Evolutionary conservation across 2,888 invertebrate species (phyloP).

Genomic region (Drosophila greeni): DNA sequence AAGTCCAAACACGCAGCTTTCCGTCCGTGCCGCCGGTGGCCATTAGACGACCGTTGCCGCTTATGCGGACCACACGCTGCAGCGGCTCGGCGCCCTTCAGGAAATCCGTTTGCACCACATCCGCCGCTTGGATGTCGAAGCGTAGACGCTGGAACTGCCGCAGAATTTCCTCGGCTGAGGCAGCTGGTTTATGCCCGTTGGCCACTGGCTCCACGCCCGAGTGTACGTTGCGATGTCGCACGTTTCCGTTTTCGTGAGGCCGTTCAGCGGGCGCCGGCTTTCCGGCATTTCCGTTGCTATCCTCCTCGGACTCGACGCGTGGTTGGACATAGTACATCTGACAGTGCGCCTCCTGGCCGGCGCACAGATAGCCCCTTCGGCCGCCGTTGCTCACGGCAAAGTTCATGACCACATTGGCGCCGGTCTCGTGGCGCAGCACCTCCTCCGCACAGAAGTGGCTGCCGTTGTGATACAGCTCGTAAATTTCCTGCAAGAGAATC

Average conservation of each 20-base stretch:
- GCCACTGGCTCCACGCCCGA: conserved; percentile 75
- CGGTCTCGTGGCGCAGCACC: conserved; percentile 93
- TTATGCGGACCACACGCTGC: conserved; percentile 91
- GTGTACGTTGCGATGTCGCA: conserved; percentile 63
- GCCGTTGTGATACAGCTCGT: conserved; percentile 92
- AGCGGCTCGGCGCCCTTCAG: conserved; percentile 85
- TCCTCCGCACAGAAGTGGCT: conserved; percentile 90
- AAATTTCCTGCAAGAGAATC: conserved; percentile 87
- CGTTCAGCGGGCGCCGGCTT: conserved; percentile 59
- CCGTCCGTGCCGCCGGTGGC: conserved; percentile 96
- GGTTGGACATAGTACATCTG: conserved; percentile 88
- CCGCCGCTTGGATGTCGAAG: conserved; percentile 87
- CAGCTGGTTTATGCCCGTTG: conserved; percentile 66
- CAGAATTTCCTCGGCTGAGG: conserved; percentile 59
- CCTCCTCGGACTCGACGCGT: conserved; percentile 81
- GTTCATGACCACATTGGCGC: conserved; percentile 94
- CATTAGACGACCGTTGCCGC: conserved; percentile 87
- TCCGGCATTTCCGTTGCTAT: conserved; percentile 32
- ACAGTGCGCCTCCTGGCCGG: conserved; percentile 95
- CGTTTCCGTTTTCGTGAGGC: conserved; percentile 73
- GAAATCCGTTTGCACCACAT: conserved; percentile 92
- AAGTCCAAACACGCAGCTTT: conserved; percentile 91
- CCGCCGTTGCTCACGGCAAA: conserved; percentile 87
- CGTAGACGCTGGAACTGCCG: conserved; percentile 82
- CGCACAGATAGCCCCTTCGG: conserved; percentile 88